Evolutionary conservation across 2,888 invertebrate species (phyloP), one percentile per base, ranked within the genome.

Genomic region (Steinernema hermaphroditum): DNA sequence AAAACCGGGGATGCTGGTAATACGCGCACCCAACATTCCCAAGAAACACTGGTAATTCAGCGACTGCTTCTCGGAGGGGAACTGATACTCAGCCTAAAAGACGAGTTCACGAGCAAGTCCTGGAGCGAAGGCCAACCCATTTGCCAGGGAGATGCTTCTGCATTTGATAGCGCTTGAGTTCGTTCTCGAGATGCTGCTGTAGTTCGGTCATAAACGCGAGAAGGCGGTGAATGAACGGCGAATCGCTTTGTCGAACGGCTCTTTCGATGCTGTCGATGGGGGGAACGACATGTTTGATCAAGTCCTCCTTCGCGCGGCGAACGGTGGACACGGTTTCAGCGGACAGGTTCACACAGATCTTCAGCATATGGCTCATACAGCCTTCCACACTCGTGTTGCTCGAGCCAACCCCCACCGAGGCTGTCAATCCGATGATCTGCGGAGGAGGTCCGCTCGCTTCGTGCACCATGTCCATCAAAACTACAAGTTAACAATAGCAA

Each of bases 381-480:
- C 82, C 77, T 0, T 77, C 74, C 0, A 73, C 70, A 32, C 78
- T 81, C 37, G 81, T 83, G 0, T 87, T 83, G 68, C 84, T 85
- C 0, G 85, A 86, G 9, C 87, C 87, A 6, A 87, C 87, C 12
- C 88, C 88, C 2, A 87, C 82, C 1, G 87, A 88, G 0, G 88
- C 88, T 8, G 88, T 88, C 68, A 88, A 73, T 8, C 88, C 88
- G 29, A 88, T 81, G 73, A 88, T 85, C 85, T 88, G 80, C 2
- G 76, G 76, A 29, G 71, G 68, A 19, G 32, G 24, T 9, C 44
- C 62, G 49, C 72, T 74, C 44, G 79, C 79, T 22, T 68, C 37
- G 34, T 71, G 70, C 77, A 82, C 81, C 2, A 83, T 72, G 43
- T 75, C 81, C 79, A 72, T 32, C 77, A 73, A n/a, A 16, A 29